These are phyloP conservation scores for Acronicta alni DNA, from an alignment of 2,888 invertebrate genomes.

Conservation along the genomic window DNA sequence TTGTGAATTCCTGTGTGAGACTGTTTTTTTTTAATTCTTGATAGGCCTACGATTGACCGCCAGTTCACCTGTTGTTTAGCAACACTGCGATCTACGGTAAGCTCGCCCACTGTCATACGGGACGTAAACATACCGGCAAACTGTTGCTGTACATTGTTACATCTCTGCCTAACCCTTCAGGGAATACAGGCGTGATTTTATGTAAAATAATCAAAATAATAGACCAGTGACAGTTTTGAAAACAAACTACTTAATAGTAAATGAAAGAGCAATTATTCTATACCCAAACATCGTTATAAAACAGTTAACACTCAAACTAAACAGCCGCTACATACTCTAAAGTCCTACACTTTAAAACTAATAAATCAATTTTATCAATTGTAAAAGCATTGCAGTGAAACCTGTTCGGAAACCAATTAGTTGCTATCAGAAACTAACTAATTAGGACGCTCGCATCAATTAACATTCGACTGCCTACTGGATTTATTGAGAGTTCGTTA, in stretches of 20 bases:
- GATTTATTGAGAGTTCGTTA: constrained; percentile 44
- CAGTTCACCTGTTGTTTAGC: too few species aligned
- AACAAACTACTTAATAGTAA: constrained; percentile 2
- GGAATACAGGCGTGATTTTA: too few species aligned
- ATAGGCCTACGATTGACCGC: too few species aligned
- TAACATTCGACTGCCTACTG: constrained; percentile 54
- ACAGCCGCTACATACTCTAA: constrained; percentile 27
- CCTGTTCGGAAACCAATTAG: constrained; percentile 70
- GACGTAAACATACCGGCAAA: too few species aligned
- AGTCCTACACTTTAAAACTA: constrained; percentile 29
- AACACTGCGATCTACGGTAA: too few species aligned
- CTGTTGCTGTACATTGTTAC: too few species aligned
- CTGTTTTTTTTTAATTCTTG: too few species aligned
- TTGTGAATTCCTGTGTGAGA: too few species aligned
- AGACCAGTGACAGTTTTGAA: too few species aligned
- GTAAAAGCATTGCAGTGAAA: constrained; percentile 43
- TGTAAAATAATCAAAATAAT: background rate
- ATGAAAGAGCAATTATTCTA: constrained; percentile 7
- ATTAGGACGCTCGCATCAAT: constrained; percentile 59
- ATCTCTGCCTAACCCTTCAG: too few species aligned
- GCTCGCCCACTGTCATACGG: too few species aligned
- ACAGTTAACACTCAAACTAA: constrained; percentile 45
- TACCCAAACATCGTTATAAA: constrained; percentile 29
- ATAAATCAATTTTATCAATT: constrained; percentile 57
- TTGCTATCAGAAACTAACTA: constrained; percentile 60